These are phyloP conservation scores for Anastrepha ludens DNA, from an alignment of 1,140 invertebrate species.

Conservation along the genomic window DNA sequence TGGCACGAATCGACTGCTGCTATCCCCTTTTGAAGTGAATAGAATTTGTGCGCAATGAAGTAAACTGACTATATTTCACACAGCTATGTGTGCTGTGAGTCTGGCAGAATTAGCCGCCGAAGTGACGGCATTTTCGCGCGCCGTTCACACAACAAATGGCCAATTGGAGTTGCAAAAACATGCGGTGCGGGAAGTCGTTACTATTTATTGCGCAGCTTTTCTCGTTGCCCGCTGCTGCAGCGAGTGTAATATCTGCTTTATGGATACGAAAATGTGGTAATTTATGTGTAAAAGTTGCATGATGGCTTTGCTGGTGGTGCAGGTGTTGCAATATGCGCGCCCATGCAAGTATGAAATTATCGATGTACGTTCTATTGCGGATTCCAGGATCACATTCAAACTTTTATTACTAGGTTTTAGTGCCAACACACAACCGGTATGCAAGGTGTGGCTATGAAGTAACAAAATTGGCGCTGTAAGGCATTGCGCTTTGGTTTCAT, in stretches of 20 bases:
- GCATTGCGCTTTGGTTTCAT: no score
- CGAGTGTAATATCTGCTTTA: not conserved
- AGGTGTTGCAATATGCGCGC: not conserved
- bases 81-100: not conserved
- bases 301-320: not conserved
- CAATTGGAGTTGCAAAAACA: slow-evolving; percentile 20
- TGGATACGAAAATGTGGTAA: not conserved
- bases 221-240: not conserved
- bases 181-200: not conserved
- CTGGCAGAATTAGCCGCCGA: not conserved
- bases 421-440: no score
- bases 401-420: no score
- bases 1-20: not conserved
- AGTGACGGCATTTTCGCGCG: slow-evolving; percentile 1
- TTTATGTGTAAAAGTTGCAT: not conserved
- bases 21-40: not conserved
- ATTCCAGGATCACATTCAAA: no score
- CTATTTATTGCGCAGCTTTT: not conserved
- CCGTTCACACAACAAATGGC: not conserved
- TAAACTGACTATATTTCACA: not conserved
- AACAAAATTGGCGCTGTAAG: no score
- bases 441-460: no score
- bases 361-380: no score
- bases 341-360: not conserved
- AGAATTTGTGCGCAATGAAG: not conserved